Percentiles rank a stretch among this genome's conserved stretches.
phyloP scores from a whole-genome alignment of 35 echinoderm and acorn worm species.

The Hemicentrotus pulcherrimus region DNA sequence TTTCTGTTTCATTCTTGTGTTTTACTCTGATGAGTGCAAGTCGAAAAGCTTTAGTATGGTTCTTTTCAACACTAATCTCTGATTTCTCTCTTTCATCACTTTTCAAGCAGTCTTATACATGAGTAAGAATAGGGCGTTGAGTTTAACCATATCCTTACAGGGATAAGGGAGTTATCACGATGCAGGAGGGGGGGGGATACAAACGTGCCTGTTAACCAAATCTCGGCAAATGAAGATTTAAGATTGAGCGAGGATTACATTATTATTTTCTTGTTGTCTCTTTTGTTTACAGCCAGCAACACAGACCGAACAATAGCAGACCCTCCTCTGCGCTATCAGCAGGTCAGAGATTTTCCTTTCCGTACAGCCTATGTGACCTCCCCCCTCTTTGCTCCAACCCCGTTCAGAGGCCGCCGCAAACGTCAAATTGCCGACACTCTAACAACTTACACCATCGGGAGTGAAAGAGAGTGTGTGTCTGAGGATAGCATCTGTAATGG shows the following conservation, averaged over 20 bases:
- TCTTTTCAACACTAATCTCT: too few species aligned
- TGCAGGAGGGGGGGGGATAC: too few species aligned
- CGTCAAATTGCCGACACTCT: slow-evolving; percentile 36
- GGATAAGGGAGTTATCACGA: too few species aligned
- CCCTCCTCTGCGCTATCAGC: slow-evolving; percentile 32
- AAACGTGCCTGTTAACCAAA: too few species aligned
- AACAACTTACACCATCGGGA: background rate
- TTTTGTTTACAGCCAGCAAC: background rate
- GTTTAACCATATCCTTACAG: too few species aligned
- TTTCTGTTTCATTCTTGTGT: too few species aligned
- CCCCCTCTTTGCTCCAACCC: background rate
- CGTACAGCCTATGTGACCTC: slow-evolving; percentile 44
- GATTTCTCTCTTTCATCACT: background rate
- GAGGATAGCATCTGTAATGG: slow-evolving; percentile 51
- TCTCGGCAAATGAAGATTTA: too few species aligned
- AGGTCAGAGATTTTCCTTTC: background rate
- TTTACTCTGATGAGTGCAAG: too few species aligned
- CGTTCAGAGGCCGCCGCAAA: background rate
- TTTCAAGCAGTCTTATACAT: too few species aligned
- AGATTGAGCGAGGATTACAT: background rate
- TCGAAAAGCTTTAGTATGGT: too few species aligned
- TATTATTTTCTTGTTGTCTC: background rate
- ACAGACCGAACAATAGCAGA: background rate
- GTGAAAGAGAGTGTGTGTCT: slow-evolving; percentile 1
- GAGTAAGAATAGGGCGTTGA: too few species aligned